phyloP scores from a whole-genome alignment of 2,888 invertebrate genomes.

The Ectemnius cavifrons region DNA sequence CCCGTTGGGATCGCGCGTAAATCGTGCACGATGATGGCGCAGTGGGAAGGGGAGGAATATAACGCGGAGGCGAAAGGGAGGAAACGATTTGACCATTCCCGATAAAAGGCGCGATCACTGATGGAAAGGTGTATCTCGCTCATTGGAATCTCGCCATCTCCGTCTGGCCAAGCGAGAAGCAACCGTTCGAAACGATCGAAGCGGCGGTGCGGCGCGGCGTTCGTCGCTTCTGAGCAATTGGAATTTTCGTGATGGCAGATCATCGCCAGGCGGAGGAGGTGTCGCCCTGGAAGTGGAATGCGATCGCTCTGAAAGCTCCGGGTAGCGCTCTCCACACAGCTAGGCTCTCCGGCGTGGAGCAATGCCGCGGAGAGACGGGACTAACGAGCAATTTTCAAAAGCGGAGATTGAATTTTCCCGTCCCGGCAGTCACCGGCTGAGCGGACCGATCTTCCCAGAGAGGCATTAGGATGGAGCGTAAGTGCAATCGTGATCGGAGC shows the following conservation, averaged over 20 bases:
- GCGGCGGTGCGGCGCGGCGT: not conserved
- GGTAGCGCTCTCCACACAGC: no score
- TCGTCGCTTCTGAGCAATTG: no score
- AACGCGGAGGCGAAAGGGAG: no score
- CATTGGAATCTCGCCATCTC: no score
- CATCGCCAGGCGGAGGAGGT: no score
- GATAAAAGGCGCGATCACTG: no score
- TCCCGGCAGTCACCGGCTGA: constrained; percentile 7
- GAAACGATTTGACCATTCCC: no score
- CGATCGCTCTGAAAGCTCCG: constrained; percentile 26
- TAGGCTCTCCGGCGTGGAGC: constrained; percentile 21
- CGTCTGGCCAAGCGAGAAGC: constrained; percentile 15
- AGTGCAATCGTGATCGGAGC: constrained; percentile 52
- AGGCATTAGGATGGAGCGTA: constrained; percentile 31
- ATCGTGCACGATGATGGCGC: not conserved
- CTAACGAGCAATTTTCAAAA: constrained; percentile 47
- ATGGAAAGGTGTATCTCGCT: no score
- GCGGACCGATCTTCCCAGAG: constrained; percentile 20
- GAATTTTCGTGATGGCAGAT: no score
- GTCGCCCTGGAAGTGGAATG: constrained; percentile 6
- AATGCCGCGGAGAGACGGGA: not conserved
- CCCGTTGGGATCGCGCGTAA: not conserved
- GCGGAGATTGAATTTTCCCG: constrained; percentile 44
- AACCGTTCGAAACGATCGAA: not conserved
- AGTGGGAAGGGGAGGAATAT: no score